Evolutionary conservation across 2,113 vertebrate genomes (phyloP), one percentile per base, ranked within the genome.

Genomic region (Notiomystis cincta): DNA sequence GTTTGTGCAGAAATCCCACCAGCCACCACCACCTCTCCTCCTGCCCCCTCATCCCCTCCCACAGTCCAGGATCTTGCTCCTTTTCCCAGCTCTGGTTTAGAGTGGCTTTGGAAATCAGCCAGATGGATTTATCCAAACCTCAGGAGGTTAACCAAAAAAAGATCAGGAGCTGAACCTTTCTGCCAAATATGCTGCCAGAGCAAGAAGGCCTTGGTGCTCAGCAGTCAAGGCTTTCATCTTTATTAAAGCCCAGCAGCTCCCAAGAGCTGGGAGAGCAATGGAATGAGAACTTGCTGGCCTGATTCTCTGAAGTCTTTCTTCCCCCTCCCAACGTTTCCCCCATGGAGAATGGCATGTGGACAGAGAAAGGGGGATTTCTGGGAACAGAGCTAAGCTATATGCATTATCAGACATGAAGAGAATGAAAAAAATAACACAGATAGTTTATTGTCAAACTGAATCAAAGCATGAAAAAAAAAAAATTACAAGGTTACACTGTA

Each of bases 401-500:
- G 73, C 69, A 50, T 76, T 45, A 87, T 69, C 81, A 95, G 78
- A 72, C 84, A 61, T 45, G n/a, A 84, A 95, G 64, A 95, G 20
- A 69, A 96, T 85, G 94, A 79, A 96, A 96, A 95, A 92, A 91
- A 87, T 38, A 93, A 75, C 70, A 81, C 22, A 75, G 71, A 82
- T 8, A 37, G 57, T 95, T 96, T 95, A 96, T 95, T 92, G 60
- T 79, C 81, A 89, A 95, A 85, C 40, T 5, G 64, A 93, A 95
- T 76, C 77, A 84, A 96, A 91, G 87, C 81, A 89, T 67, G 60
- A 19, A 47, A 89, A 60, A 53, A 56, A n/a, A 71, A 58, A 24
- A 47, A 14, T 50, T 85, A 93, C 57, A 78, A 47, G 78, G 62
- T 79, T 95, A 87, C 89, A 93, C 65, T 5, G 20, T 72, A 61